Base-by-base conservation (phyloP, 2,113 vertebrate species). In the Dendrocopos noguchii region DNA sequence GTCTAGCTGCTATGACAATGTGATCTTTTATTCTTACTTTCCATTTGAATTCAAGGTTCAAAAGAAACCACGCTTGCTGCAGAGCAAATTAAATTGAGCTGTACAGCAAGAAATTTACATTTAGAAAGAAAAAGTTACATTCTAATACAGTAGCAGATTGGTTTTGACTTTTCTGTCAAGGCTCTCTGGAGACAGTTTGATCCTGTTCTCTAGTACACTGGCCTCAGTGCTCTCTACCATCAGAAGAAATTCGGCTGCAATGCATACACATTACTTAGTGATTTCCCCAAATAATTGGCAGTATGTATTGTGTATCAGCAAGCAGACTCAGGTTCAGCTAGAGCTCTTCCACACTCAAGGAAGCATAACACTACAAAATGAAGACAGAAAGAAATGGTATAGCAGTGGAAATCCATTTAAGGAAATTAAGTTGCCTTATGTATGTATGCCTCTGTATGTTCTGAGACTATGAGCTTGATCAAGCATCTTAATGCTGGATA, bases 81-180 rank as follows among this genome's bases (percentile, higher is more conserved):
- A 12, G 0, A 80, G 80, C 33, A 82, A 92, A 91, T 88, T 36
- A 92, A 88, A 88, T 21, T 57, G 46, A 67, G 63, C 82, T 7
- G 21, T 59, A 89, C 14, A 70, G 56, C 33, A 72, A 89, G 34
- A 87, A 79, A 95, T 93, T 84, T 80, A 81, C 70, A 88, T 86
- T 94, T 96, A 91, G 86, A 90, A 95, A 74, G 68, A 91, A 87
- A 94, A 91, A 72, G 25, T 57, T 29, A 70, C 68, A 24, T 88
- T 80, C 31, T 80, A 92, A 88, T 85, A 91, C 6, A 1, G 7
- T 17, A 56, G n/a, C 70, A 88, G 94, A 86, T 73, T 61, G 39
- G 1, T 84, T 92, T 90, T 80, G 73, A 83, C 81, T 94, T 93
- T 71, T 72, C 82, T 88, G 34, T 65, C 63, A 84, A 78, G 61